Percentiles rank a stretch among this genome's conserved stretches.
phyloP scores from a whole-genome alignment of 2,113 vertebrate genomes.

The Syngnathus floridae region DNA sequence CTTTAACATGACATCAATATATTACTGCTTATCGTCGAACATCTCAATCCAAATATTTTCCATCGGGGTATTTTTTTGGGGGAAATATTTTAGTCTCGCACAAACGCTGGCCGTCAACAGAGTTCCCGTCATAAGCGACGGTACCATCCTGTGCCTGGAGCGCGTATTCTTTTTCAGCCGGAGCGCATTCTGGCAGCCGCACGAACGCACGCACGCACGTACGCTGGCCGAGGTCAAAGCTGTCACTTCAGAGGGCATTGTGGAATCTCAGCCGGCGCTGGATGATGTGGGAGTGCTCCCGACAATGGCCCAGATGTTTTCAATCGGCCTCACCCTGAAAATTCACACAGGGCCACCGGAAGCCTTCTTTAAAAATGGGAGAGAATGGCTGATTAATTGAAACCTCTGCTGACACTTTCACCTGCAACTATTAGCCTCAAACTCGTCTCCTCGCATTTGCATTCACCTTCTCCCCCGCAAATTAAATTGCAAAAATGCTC shows the following conservation, averaged over 20 bases:
- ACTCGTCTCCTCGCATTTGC: slow-evolving; percentile 17
- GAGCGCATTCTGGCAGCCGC: slow-evolving; percentile 16
- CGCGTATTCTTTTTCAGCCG: slow-evolving; percentile 48
- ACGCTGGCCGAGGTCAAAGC: slow-evolving; percentile 70
- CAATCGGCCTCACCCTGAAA: slow-evolving; percentile 61
- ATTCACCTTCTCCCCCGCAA: neutral
- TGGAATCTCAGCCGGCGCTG: slow-evolving; percentile 68
- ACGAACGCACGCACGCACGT: slow-evolving; percentile 59
- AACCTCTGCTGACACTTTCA: slow-evolving; percentile 30
- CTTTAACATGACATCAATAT: neutral
- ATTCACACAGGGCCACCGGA: slow-evolving; percentile 26
- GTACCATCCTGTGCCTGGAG: slow-evolving; percentile 65
- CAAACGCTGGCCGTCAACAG: slow-evolving; percentile 59
- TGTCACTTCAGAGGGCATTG: slow-evolving; percentile 74
- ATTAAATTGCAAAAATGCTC: neutral
- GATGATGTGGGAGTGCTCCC: slow-evolving; percentile 68
- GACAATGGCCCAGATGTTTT: slow-evolving; percentile 75
- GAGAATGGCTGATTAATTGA: slow-evolving; percentile 32
- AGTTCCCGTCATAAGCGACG: slow-evolving; percentile 68
- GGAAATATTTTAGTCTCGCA: slow-evolving; percentile 52
- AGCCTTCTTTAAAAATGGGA: slow-evolving; percentile 26
- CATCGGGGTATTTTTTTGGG: slow-evolving; percentile 3
- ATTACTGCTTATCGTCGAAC: neutral
- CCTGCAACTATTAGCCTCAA: neutral
- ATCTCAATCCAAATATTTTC: slow-evolving; percentile 2